Evolutionary conservation across 2,888 invertebrate genomes (phyloP).

Genomic region (Aplocera efformata): DNA sequence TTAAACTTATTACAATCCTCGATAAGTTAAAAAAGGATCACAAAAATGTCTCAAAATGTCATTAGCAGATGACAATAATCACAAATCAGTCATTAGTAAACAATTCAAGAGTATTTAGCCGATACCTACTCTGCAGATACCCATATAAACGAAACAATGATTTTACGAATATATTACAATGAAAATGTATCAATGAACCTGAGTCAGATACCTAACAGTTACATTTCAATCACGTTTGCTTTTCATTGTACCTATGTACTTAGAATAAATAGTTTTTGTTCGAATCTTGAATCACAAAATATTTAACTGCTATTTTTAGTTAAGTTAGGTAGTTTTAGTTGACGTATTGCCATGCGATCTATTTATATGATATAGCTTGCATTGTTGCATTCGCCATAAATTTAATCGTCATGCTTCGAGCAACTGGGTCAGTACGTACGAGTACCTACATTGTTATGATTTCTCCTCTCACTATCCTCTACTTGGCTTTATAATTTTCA

Average conservation of each 20-base stretch:
- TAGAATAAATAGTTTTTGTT: too few relatives aligned
- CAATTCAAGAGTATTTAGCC: conserved; percentile 12
- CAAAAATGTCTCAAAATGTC: too few relatives aligned
- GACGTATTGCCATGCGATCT: too few relatives aligned
- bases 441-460: conserved; percentile 41
- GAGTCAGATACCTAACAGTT: conserved; percentile 10
- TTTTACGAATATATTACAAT: conserved; percentile 9
- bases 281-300: conserved; percentile 3
- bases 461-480: conserved; percentile 20
- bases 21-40: too few relatives aligned
- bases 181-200: conserved; percentile 18
- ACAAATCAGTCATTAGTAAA: neutral
- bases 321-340: neutral
- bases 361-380: too few relatives aligned
- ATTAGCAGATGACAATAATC: too few relatives aligned
- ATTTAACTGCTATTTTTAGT: neutral
- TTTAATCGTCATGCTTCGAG: conserved; percentile 49
- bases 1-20: too few relatives aligned
- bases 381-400: conserved; percentile 25
- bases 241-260: conserved; percentile 14
- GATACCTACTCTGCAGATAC: conserved; percentile 4
- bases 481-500: conserved; percentile 6
- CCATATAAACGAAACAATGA: conserved; percentile 13
- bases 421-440: conserved; percentile 51
- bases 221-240: conserved; percentile 35